phyloP scores from a whole-genome alignment of 1,140 invertebrate species.

The Drosophila pachea region DNA sequence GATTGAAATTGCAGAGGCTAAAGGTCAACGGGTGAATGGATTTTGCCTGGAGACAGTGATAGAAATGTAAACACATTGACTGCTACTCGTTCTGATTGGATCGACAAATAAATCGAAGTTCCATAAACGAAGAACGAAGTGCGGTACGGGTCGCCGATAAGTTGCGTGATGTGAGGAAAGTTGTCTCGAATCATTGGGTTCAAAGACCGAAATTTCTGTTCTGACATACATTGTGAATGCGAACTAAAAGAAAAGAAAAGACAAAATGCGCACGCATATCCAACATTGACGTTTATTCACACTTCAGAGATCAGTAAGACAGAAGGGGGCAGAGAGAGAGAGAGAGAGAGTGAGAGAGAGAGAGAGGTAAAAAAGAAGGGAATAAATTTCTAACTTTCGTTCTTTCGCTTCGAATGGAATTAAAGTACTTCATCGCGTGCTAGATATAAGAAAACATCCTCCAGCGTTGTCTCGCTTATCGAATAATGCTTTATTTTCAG shows the following conservation, averaged over 20 bases:
- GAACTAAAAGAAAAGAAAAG: conserved; percentile 44
- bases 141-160: background rate
- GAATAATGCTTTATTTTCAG: conserved; percentile 53
- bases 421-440: background rate
- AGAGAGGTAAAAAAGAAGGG: too few species aligned
- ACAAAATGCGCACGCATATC: conserved; percentile 5
- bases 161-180: conserved; percentile 48
- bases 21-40: conserved; percentile 39
- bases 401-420: too few species aligned
- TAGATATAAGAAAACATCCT: conserved; percentile 59
- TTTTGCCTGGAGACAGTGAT: conserved; percentile 27
- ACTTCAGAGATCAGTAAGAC: background rate
- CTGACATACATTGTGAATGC: conserved; percentile 38
- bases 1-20: conserved; percentile 47
- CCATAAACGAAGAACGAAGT: too few species aligned
- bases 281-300: conserved; percentile 5
- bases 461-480: conserved; percentile 46
- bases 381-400: too few species aligned
- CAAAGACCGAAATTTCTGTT: conserved; percentile 44
- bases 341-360: too few species aligned
- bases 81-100: conserved; percentile 45
- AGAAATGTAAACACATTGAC: conserved; percentile 32
- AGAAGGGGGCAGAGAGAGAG: too few species aligned
- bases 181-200: conserved; percentile 43
- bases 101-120: conserved; percentile 8